Evolutionary conservation across 2,797 vertebrate genomes (phyloP).

Genomic region (Xiphophorus birchmanni): DNA sequence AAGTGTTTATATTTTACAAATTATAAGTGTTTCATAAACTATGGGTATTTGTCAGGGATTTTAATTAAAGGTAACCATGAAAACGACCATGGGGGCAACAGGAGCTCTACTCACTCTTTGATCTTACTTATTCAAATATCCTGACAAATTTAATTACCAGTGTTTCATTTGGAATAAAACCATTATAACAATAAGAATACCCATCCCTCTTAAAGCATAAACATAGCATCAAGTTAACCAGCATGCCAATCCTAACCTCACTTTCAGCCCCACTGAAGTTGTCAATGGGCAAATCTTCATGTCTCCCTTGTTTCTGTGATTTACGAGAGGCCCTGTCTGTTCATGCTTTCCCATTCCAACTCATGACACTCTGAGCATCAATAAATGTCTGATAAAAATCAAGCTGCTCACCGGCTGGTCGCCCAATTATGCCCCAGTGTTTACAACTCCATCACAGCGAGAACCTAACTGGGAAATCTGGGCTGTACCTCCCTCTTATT

Average conservation of each 20-base stretch:
- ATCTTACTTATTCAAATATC: conserved; percentile 9
- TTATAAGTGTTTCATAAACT: neutral
- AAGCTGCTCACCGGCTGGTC: conserved; percentile 50
- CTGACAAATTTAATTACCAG: conserved; percentile 25
- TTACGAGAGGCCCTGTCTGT: conserved; percentile 12
- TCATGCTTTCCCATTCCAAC: conserved; percentile 15
- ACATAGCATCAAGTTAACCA: neutral
- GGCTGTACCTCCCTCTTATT: conserved; percentile 66
- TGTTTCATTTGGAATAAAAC: conserved; percentile 14
- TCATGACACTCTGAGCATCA: conserved; percentile 46
- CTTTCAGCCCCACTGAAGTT: conserved; percentile 16
- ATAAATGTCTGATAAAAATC: conserved; percentile 57
- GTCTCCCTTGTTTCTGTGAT: conserved; percentile 17
- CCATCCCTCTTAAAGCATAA: neutral
- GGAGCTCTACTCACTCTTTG: conserved; percentile 20
- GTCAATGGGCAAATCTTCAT: conserved; percentile 20
- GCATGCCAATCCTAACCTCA: conserved; percentile 39
- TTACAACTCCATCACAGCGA: conserved; percentile 56
- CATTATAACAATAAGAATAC: conserved; percentile 19
- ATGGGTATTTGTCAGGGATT: conserved; percentile 9
- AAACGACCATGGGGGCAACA: conserved; percentile 8
- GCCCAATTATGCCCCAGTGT: conserved; percentile 61
- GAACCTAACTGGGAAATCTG: conserved; percentile 57
- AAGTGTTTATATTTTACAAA: no score
- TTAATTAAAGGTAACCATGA: conserved; percentile 8